Percentiles rank a stretch among this genome's conserved stretches.
phyloP scores from a whole-genome alignment of 2,797 vertebrate genomes.

The Phalloptychus januarius region DNA sequence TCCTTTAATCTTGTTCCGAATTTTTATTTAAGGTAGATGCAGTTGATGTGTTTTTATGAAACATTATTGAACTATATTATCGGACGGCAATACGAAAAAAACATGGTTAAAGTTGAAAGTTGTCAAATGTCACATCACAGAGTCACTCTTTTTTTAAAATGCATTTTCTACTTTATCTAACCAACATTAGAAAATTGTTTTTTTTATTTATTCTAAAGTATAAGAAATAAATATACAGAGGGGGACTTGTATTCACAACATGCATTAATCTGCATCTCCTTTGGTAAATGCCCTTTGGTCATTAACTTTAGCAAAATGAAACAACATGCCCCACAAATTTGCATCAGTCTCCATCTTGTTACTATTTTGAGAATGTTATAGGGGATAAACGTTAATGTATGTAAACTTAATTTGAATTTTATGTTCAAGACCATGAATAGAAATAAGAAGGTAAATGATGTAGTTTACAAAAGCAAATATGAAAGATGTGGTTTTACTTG shows the following conservation, averaged over 20 bases:
- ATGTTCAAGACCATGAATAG: background rate
- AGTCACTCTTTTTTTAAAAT: background rate
- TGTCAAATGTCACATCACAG: background rate
- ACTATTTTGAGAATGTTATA: background rate
- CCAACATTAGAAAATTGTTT: background rate
- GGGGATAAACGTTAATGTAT: background rate
- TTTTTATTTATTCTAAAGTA: background rate
- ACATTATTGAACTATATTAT: background rate
- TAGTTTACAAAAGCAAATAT: background rate
- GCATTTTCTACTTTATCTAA: background rate
- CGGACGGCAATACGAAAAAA: background rate
- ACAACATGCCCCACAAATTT: background rate
- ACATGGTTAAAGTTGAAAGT: background rate
- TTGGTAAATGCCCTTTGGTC: background rate
- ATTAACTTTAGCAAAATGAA: background rate
- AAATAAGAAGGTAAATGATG: background rate
- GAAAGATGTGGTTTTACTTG: background rate
- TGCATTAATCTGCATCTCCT: background rate
- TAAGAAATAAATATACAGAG: background rate
- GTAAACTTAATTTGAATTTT: background rate
- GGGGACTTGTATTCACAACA: background rate
- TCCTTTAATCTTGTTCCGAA: constrained; percentile 3
- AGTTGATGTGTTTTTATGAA: background rate
- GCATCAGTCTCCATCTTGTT: background rate
- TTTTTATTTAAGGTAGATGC: background rate